Base-by-base conservation (phyloP, 2,113 vertebrate species). In the Myxocyprinus asiaticus region DNA sequence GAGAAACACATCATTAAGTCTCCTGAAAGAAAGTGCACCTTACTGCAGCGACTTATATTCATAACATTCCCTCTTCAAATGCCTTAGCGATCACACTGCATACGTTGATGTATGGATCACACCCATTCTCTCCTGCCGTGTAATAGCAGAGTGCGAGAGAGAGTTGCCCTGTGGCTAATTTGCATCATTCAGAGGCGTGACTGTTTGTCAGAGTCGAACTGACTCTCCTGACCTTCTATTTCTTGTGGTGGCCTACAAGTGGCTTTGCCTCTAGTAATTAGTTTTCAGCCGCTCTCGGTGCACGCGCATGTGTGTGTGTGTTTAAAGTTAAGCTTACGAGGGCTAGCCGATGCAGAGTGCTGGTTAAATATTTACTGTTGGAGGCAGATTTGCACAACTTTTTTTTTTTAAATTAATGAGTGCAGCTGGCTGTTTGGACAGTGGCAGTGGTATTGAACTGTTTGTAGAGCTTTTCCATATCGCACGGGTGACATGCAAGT, bases 361-460 rank as follows among this genome's bases (percentile, higher is more conserved):
- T 84, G 92, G 94, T 95, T 95, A 94, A 95, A 95, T 94, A 95
- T 95, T 95, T 94, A 94, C 94, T 88, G 91, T 92, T 92, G 92
- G 76, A 86, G 93, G 92, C 94, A 94, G 93, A 94, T 92, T 93
- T 92, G 73, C 89, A 89, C 90, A 95, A 95, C 94, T 95, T 96
- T 95, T 33, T 33, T 33, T 33, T 33, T 94, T 94, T 92, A 94
- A 95, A 95, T 95, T 93, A 96, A 95, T 94, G 94, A 92, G 92
- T 93, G 87, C 43, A 50, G 91, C 91, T 88, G 92, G 93, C 92
- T 95, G 94, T 96, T 95, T 95, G 93, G 90, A 93, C 89, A 94
- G 93, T 82, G 90, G 91, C 93, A 85, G 91, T 87, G 82, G 90
- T 94, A 95, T 94, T 88, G 94, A 95, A 91, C 94, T 94, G 94